Base-by-base conservation (phyloP, 2,113 vertebrate species). In the Lagopus muta region DNA sequence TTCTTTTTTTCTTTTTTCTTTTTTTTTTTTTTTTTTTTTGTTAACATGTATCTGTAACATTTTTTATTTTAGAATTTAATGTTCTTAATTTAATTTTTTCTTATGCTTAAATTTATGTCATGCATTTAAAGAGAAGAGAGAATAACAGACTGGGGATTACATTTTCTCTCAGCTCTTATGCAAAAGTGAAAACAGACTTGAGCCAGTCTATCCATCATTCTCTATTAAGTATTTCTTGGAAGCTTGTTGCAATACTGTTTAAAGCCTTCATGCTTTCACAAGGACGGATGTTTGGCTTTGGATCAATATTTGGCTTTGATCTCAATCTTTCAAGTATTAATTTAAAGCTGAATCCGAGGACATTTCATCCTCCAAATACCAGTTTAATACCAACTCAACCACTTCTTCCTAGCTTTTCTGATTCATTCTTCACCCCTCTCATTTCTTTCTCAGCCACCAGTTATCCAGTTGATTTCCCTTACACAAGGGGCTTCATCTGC, bases 271-370 rank as follows among this genome's bases (percentile, higher is more conserved):
- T 0, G 10, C 15, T 30, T 27, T 54, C 55, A 74, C 54, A 76
- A 89, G 45, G 25, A 66, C 28, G 11, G 58, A 72, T 57, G 60
- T 64, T 86, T 85, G 58, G 42, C 25, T 72, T 76, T 34, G 36
- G 36, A 70, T 73, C 40, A 77, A 43, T 78, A 78, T 81, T 86
- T 90, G 74, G n/a, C 73, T 82, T 95, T 82, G 27, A 42, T 78
- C 28, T 88, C 42, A 69, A 19, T 45, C 45, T 81, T 86, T 84
- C 22, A 73, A 70, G 52, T 80, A 72, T 61, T n/a, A 75, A 62
- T 52, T 62, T 80, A 85, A 88, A 92, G 42, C 38, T 69, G 62
- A 90, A 69, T 57, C 72, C 18, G 71, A 88, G 17, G 34, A 4
- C 14, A 14, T 20, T 71, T 38, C 38, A 24, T 34, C 13, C 24